phyloP scores from a whole-genome alignment of 1,140 invertebrate species.

The Colletes gigas region DNA sequence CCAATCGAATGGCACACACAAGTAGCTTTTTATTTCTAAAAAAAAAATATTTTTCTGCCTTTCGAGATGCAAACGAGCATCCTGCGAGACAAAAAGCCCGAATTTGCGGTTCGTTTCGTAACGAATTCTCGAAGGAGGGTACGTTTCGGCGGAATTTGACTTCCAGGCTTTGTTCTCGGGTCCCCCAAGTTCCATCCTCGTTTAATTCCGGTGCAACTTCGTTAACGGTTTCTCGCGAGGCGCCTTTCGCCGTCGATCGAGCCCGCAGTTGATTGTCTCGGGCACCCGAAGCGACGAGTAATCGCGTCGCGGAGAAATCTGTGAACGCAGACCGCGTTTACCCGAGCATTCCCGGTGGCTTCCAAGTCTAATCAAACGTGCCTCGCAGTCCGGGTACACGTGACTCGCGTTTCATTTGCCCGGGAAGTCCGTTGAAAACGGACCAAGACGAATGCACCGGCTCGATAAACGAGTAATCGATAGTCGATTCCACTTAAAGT shows the following conservation, averaged over 20 bases:
- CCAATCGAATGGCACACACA: too few species aligned
- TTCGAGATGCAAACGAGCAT: too few species aligned
- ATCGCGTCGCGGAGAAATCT: constrained; percentile 21
- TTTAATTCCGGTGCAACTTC: neutral
- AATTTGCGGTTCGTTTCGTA: too few species aligned
- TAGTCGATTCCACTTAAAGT: neutral
- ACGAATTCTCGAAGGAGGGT: too few species aligned
- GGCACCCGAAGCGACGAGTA: neutral
- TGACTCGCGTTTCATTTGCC: constrained; percentile 3
- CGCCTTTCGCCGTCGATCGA: neutral
- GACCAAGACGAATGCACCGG: constrained; percentile 26
- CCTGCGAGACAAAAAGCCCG: too few species aligned
- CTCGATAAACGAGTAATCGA: constrained; percentile 41
- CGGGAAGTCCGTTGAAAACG: constrained; percentile 26
- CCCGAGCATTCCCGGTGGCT: neutral
- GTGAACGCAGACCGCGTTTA: constrained; percentile 4
- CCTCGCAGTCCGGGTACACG: constrained; percentile 17
- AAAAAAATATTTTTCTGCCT: too few species aligned
- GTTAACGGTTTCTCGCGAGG: neutral
- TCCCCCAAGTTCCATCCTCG: neutral
- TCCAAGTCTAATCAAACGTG: constrained; percentile 22
- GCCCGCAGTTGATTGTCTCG: constrained; percentile 10
- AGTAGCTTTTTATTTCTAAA: too few species aligned
- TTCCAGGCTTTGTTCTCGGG: too few species aligned
- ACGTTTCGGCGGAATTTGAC: too few species aligned